phyloP scores from a whole-genome alignment of 2,888 invertebrate genomes.

The Drosophila nr. perissopoda region DNA sequence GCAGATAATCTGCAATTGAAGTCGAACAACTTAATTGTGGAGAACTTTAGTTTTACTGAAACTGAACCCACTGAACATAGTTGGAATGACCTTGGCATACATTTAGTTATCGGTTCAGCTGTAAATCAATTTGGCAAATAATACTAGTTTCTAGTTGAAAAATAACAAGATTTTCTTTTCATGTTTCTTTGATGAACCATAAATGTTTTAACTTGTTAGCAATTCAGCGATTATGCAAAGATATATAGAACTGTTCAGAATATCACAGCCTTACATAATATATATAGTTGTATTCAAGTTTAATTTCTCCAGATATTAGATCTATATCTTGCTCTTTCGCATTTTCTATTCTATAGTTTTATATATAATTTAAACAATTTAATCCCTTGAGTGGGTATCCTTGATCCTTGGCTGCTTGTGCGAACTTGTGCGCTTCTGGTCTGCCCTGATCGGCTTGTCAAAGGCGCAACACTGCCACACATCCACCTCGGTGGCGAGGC shows the following conservation, averaged over 20 bases:
- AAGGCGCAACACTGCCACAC: conserved; percentile 85
- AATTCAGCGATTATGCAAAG: neutral
- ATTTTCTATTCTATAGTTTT: neutral
- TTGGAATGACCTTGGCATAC: neutral
- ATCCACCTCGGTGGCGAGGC: conserved; percentile 93
- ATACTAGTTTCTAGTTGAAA: neutral
- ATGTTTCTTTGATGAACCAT: neutral
- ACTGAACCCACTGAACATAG: neutral
- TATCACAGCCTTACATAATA: neutral
- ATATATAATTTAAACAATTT: neutral
- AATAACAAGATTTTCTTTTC: neutral
- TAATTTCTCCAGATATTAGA: neutral
- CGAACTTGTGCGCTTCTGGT: neutral
- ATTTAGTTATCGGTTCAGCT: neutral
- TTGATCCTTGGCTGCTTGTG: conserved; percentile 19
- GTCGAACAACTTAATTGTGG: neutral
- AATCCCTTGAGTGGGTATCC: conserved; percentile 40
- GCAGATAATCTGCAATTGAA: neutral
- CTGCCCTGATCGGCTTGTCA: conserved; percentile 42
- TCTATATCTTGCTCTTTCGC: neutral
- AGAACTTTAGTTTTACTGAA: neutral
- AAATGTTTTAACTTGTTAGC: neutral
- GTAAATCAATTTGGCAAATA: neutral
- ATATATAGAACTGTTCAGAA: neutral
- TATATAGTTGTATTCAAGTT: neutral